Conservation (phyloP, 2,113 vertebrate species). For the Uria lomvia region DNA sequence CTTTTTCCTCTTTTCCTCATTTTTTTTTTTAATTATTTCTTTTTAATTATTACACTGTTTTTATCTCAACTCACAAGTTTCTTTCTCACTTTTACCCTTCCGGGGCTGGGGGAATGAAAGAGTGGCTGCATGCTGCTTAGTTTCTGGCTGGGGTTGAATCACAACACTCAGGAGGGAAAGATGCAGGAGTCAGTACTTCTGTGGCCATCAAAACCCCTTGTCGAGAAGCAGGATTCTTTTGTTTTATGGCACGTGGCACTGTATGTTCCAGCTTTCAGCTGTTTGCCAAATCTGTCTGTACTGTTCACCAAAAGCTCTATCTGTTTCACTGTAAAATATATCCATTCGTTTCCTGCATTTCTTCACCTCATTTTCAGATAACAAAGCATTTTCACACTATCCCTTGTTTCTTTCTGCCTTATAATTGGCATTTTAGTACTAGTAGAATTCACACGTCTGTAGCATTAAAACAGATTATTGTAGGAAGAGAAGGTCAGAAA, state of each 20-base stretch:
- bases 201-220: neutral
- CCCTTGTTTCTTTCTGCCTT: neutral
- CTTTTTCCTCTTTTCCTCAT: neutral
- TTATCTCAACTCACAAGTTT: neutral
- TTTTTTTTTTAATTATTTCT: neutral
- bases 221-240: neutral
- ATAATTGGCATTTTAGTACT: neutral
- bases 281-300: neutral
- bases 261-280: neutral
- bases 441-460: neutral
- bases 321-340: neutral
- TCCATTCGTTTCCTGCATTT: neutral
- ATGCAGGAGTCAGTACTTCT: neutral
- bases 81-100: neutral
- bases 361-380: neutral
- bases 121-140: neutral
- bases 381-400: neutral
- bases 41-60: neutral
- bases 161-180: neutral
- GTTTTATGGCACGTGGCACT: neutral
- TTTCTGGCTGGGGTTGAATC: neutral
- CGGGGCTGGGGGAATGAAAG: fast-evolving
- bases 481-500: neutral
- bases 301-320: neutral
- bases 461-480: neutral